Evolutionary conservation across 2,888 invertebrate genomes (phyloP), one percentile per base, ranked within the genome.

Genomic region (Lymantria monacha): DNA sequence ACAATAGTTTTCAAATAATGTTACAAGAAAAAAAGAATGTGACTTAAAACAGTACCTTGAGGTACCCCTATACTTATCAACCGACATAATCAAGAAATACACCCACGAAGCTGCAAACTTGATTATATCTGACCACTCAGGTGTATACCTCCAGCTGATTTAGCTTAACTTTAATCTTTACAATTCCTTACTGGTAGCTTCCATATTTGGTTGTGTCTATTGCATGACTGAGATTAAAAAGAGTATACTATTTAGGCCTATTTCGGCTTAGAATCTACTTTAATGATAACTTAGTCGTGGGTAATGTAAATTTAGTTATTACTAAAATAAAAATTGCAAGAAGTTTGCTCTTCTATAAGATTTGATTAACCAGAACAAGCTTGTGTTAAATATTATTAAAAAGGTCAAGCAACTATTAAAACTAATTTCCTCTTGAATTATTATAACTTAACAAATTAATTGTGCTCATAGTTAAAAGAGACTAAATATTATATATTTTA

Each of bases 101-200:
- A 66, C 62, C 69, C 61, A 66, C 61, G 42, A 47, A 47, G 57
- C 57, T 54, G 38, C 49, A 51, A 45, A 42, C 48, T 33, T 36
- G 69, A 68, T 69, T 44, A 53, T 69, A 67, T 70, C 69, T 52
- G n/a, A 15, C 46, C 42, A 55, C 49, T 59, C 43, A 54, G 44
- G 57, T 57, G 57, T 53, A 57, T 57, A 56, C 49, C 54, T 30
- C 48, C 51, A 59, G 48, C 53, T 66, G 58, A 71, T 66, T 69
- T 60, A 63, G 69, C 66, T 70, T 74, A 76, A 74, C 74, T 74
- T 52, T 46, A 59, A 79, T 79, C 74, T 76, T 69, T 70, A 76
- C 68, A 64, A 62, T 55, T 49, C 53, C 51, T 12, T 47, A 56
- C 51, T 52, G 58, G 63, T 61, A 60, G 58, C 58, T 68, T 59